phyloP scores from a whole-genome alignment of 2,888 invertebrate genomes.

The Catocala sponsa region DNA sequence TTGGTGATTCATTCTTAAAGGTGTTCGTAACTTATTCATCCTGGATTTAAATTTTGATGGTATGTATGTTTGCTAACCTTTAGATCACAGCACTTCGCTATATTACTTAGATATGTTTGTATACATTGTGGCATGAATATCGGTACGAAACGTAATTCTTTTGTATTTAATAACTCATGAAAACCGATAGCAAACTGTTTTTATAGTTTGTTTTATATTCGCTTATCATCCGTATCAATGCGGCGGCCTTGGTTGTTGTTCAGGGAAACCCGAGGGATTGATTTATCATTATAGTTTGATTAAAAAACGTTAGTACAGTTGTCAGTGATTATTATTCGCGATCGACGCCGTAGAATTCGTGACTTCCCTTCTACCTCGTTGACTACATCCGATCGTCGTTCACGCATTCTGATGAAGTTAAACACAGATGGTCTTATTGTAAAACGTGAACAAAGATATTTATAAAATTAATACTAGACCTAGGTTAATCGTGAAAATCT shows the following conservation, averaged over 20 bases:
- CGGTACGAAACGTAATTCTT: slow-evolving; percentile 21
- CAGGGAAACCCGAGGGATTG: slow-evolving; percentile 24
- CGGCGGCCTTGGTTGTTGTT: slow-evolving; percentile 30
- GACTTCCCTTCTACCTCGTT: slow-evolving; percentile 32
- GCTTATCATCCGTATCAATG: slow-evolving; percentile 45
- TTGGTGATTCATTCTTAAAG: slow-evolving; percentile 50
- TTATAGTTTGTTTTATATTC: slow-evolving; percentile 34
- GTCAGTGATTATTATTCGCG: slow-evolving; percentile 29
- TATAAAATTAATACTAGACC: too few species aligned
- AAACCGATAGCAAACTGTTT: slow-evolving; percentile 18
- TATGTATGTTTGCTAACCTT: slow-evolving; percentile 52
- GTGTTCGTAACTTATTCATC: slow-evolving; percentile 59
- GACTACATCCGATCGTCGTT: slow-evolving; percentile 27
- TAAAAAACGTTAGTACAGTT: slow-evolving; percentile 15
- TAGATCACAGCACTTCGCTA: slow-evolving; percentile 31
- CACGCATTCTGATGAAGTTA: slow-evolving; percentile 44
- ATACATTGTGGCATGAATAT: not conserved
- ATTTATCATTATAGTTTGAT: slow-evolving; percentile 23
- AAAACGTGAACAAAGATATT: too few species aligned
- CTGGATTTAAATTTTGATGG: slow-evolving; percentile 80
- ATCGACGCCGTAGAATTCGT: slow-evolving; percentile 27
- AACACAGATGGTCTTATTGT: too few species aligned
- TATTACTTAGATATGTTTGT: slow-evolving; percentile 11
- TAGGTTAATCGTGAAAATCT: too few species aligned
- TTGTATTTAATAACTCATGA: slow-evolving; percentile 13